Evolutionary conservation across 2,888 invertebrate species (phyloP), one percentile per base, ranked within the genome.

Genomic region (Apamea anceps): DNA sequence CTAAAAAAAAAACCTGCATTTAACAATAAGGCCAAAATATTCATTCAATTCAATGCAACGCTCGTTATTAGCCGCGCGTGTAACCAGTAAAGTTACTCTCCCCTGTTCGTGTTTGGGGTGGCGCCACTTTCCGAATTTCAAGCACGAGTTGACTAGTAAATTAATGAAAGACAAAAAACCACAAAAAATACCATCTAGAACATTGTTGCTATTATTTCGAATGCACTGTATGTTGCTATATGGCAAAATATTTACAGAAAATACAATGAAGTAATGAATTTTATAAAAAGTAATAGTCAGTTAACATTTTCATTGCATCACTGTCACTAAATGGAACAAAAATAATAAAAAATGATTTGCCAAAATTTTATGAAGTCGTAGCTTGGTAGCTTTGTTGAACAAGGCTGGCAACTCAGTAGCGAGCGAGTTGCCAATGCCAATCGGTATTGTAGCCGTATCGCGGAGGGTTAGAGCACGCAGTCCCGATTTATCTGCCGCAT

Each of bases 391-490:
- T 32, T 4, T 82, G 21, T 28, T 1, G 18, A 48, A 18, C 32
- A 37, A 73, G 63, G 15, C 81, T 89, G 88, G 89, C 85, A 72
- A 81, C 71, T 45, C 81, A 6, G 25, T 1, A 25, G 51, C 37
- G 28, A 85, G 71, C 62, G 37, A 72, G 85, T 71, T 65, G 65
- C 60, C 57, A 57, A 25, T 75, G 77, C 87, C 87, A 87, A 88
- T 88, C 83, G 79, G 89, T 85, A 87, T 72, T 76, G 67, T 65
- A 72, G 67, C 57, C 74, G 88, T 77, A 76, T 62, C 66, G 54
- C 60, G 85, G 71, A 75, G 75, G 28, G 75, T 79, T 74, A 42
- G 51, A 77, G 63, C 57, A 54, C 77, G 78, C 68, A 82, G 83
- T 75, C 62, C 73, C 68, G 85, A 74, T 37, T 73, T 72, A 32